A percentile compares a stretch with the other conserved stretches of the same genome.
Evolutionary conservation across 2,113 vertebrate species (phyloP).

Genomic region (Tragulus kanchil): DNA sequence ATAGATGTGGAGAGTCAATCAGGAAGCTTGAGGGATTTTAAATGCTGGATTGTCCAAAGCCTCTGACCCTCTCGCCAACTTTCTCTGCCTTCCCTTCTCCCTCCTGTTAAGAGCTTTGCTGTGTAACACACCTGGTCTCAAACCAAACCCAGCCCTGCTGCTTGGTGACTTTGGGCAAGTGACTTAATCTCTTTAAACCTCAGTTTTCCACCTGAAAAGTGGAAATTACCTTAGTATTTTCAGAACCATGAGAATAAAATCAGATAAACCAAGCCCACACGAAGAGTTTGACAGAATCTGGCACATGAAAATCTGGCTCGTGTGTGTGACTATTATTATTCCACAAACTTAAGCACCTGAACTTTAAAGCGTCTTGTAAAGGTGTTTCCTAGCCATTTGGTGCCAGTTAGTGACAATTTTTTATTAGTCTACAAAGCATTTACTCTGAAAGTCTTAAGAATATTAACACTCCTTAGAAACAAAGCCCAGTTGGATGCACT

Average conservation of each 20-base stretch:
- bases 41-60: no score
- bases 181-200: neutral
- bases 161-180: neutral
- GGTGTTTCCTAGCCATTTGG: neutral
- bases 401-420: neutral
- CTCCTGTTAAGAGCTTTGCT: neutral
- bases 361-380: neutral
- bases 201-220: neutral
- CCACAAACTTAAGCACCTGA: neutral
- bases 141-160: neutral
- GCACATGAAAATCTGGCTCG: no score
- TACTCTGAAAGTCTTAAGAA: neutral
- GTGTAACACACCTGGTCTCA: neutral
- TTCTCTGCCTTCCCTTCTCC: neutral
- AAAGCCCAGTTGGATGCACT: neutral
- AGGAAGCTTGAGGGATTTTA: fast-evolving
- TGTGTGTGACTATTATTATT: neutral
- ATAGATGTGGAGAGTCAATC: fast-evolving
- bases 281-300: neutral
- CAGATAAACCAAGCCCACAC: neutral
- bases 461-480: neutral
- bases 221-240: neutral
- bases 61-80: fast-evolving
- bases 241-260: neutral
- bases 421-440: neutral